Percentiles rank a stretch among this genome's conserved stretches.
phyloP scores from a whole-genome alignment of 2,888 invertebrate species.

The Brachynemurus nebulosus region DNA sequence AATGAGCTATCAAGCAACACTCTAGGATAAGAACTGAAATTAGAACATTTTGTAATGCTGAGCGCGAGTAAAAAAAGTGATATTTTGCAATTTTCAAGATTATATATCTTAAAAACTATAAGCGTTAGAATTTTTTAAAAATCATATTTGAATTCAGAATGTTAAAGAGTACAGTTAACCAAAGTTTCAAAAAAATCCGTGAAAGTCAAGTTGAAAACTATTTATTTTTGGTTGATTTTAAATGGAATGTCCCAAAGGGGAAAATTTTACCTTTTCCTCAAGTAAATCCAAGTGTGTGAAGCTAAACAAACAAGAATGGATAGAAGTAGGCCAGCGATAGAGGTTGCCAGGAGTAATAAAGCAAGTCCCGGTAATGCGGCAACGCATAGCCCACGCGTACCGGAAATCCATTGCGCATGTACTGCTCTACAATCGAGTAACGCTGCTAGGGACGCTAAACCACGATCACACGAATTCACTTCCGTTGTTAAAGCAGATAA shows the following conservation, averaged over 20 bases:
- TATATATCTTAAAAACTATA: too few species aligned
- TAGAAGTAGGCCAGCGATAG: slow-evolving; percentile 76
- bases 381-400: slow-evolving; percentile 70
- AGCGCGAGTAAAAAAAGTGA: too few species aligned
- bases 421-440: slow-evolving; percentile 73
- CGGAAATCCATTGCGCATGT: slow-evolving; percentile 68
- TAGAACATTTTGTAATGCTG: too few species aligned
- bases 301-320: slow-evolving; percentile 89
- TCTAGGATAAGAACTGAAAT: background rate
- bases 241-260: too few species aligned
- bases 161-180: too few species aligned
- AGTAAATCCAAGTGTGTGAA: slow-evolving; percentile 94
- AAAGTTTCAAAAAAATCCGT: too few species aligned
- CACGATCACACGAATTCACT: slow-evolving; percentile 58
- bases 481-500: slow-evolving; percentile 56
- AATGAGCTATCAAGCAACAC: too few species aligned
- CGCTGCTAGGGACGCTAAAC: slow-evolving; percentile 50
- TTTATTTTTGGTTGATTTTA: too few species aligned
- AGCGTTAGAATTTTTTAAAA: background rate
- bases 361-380: slow-evolving; percentile 69
- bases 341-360: slow-evolving; percentile 74
- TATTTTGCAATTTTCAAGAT: background rate
- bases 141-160: too few species aligned
- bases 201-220: too few species aligned
- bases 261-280: slow-evolving; percentile 62